Base-by-base conservation (phyloP, 2,797 vertebrate species). In the Halcyon smyrnensis region DNA sequence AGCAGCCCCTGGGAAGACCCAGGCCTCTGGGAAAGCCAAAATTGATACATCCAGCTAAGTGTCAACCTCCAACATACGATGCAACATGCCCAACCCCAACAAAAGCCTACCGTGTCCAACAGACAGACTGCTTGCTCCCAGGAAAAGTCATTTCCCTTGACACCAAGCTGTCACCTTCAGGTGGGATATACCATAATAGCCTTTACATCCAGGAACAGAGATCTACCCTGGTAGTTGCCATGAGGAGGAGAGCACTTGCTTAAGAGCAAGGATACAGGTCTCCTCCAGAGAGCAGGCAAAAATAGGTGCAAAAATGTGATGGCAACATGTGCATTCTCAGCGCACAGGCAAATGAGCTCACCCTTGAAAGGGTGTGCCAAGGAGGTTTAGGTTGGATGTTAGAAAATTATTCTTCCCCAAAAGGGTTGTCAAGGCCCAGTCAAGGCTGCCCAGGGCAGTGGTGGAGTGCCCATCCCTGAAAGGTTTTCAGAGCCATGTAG, bases 11-110 rank as follows among this genome's bases (percentile, higher is more conserved):
- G 45, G 56, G 76, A 82, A 76, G 37, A 68, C 34, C 36, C 39
- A 18, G 28, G 62, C 84, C 69, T 77, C 59, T 9, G 45, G 51
- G 20, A 88, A 92, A 93, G 93, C 63, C 45, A 60, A 71, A 50
- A 78, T 89, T 70, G 87, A 57, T 57, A 53, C 54, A 85, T 43
- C 45, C 18, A 81, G 81, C 74, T 71, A 59, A 53, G 71, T 65
- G 84, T 45, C 54, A 84, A n/a, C 20, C 41, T 60, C 39, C 11
- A 20, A 6, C 19, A 11, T 12, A 16, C 5, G 34, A 46, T 43
- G 24, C 25, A 50, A 18, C 20, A 30, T 4, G 0, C 7, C 30
- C 30, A 18, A 5, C 17, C 28, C 51, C 9, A 15, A 12, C n/a
- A 19, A 46, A 69, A 84, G 25, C 41, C 54, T 60, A n/a, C 28